Conservation (phyloP, 1,140 invertebrate species). For the Leptoteleia sp. region DNA sequence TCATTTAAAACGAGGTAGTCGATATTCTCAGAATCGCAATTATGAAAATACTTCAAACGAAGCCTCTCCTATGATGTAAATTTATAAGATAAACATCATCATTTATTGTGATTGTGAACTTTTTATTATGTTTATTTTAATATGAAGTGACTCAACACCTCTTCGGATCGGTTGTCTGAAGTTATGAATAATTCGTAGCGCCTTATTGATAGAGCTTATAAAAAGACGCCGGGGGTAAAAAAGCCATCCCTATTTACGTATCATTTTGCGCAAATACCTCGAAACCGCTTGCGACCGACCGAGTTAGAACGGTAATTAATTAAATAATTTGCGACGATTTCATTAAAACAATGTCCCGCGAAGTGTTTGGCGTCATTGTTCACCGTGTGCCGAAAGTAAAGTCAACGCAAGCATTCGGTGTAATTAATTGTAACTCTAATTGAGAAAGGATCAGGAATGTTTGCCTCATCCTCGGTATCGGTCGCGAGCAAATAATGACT, state of each 20-base stretch:
- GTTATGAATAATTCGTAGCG: conserved; percentile 8
- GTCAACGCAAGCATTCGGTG: conserved; percentile 54
- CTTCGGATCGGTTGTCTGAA: conserved; percentile 3
- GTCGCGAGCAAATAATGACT: conserved; percentile 61
- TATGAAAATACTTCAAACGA: conserved; percentile 64
- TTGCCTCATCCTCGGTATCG: conserved; percentile 40
- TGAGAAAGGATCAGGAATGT: conserved; percentile 67
- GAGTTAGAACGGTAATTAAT: conserved; percentile 29
- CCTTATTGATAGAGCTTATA: not conserved
- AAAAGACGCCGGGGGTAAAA: not conserved
- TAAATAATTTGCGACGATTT: conserved; percentile 52
- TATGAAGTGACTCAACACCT: conserved; percentile 23
- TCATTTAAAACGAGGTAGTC: conserved; percentile 56
- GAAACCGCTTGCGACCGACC: conserved; percentile 3
- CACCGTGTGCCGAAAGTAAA: conserved; percentile 49
- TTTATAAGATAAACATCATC: conserved; percentile 46
- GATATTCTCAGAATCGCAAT: conserved; percentile 57
- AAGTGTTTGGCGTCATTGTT: conserved; percentile 50
- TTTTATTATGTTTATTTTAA: conserved; percentile 56
- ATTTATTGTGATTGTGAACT: conserved; percentile 46
- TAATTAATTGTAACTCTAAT: conserved; percentile 67
- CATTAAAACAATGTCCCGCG: too few species aligned
- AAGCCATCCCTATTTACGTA: not conserved
- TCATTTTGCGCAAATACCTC: conserved; percentile 7
- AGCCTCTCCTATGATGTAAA: conserved; percentile 43